Evolutionary conservation across 2,888 invertebrate genomes (phyloP), one percentile per base, ranked within the genome.

Genomic region (Drosophila melanosoma): DNA sequence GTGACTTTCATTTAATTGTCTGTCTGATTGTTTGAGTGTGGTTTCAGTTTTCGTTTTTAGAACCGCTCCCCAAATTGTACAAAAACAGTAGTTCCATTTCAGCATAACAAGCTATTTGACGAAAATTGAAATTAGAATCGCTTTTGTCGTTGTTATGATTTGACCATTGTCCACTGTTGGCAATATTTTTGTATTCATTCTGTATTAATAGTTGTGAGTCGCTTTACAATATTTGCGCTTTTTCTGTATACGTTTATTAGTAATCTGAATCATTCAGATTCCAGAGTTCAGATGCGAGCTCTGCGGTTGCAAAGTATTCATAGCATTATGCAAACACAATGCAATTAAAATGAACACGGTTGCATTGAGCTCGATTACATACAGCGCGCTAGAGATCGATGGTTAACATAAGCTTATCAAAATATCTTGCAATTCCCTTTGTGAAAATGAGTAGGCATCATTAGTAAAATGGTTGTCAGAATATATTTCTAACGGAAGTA

Each of bases 1-100:
- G 81, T 85, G 87, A 87, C 85, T 87, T 89, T 87, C 36, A 87
- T 87, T 85, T 84, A 82, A 89, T 89, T 84, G 84, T 76, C 89
- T 70, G n/a, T 52, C 32, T 32, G 12, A 32, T 29, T 52, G n/a
- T 52, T n/a, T 33, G 33, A 33, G 23, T 17, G 48, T 29, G 49
- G 49, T 49, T 49, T 17, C 49, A n/a, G 53, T 33, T 33, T 15
- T 33, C 33, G 69, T 72, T 80, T 76, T 67, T 66, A 71, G 71
- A 79, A 79, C 60, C 79, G 75, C 52, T 76, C 54, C 54, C 57
- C 54, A 72, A 76, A 83, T 86, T 79, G 76, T 89, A 87, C 73
- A 83, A 89, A 89, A 89, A 89, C 89, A 89, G 68, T 70, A 81
- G 72, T 78, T 79, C 65, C 74, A 69, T 79, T 86, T 79, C 81